Percentiles rank a stretch among this genome's conserved stretches.
These are phyloP conservation scores for Linepithema humile DNA, from an alignment of 1,140 invertebrate species.

Conservation along the genomic window DNA sequence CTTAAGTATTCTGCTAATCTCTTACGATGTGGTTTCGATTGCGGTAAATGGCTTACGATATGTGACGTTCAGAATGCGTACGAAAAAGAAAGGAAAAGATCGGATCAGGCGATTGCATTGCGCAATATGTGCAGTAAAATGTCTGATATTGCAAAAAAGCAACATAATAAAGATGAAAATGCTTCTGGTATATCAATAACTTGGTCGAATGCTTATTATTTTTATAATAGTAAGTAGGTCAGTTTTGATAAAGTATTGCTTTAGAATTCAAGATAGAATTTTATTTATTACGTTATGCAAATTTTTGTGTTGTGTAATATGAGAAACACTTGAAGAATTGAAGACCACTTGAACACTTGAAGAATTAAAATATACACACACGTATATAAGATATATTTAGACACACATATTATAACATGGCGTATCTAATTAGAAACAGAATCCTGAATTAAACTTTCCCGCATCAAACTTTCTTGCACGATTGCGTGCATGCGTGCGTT, in stretches of 20 bases:
- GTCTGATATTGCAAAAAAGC: not conserved
- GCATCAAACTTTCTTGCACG: not conserved
- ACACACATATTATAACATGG: not conserved
- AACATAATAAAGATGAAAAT: not conserved
- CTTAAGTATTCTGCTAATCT: not conserved
- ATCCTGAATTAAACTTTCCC: not conserved
- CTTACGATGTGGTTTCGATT: not conserved
- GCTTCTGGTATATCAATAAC: constrained; percentile 2
- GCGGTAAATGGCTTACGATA: constrained; percentile 8
- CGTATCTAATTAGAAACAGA: not conserved
- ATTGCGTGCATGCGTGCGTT: not conserved
- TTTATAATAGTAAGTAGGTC: not conserved
- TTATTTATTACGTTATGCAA: not conserved
- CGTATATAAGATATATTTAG: not conserved
- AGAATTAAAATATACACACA: not conserved
- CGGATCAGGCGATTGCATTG: not conserved
- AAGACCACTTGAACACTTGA: not conserved
- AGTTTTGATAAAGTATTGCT: not conserved
- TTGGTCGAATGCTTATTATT: not conserved
- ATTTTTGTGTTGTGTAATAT: not conserved
- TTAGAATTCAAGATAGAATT: not conserved
- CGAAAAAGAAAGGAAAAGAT: constrained; percentile 5
- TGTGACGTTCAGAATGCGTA: not conserved
- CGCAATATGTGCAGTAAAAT: not conserved
- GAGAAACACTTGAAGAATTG: no score